These are phyloP conservation scores for Mionectes olivaceus DNA, from an alignment of 2,797 vertebrate species.

Conservation along the genomic window DNA sequence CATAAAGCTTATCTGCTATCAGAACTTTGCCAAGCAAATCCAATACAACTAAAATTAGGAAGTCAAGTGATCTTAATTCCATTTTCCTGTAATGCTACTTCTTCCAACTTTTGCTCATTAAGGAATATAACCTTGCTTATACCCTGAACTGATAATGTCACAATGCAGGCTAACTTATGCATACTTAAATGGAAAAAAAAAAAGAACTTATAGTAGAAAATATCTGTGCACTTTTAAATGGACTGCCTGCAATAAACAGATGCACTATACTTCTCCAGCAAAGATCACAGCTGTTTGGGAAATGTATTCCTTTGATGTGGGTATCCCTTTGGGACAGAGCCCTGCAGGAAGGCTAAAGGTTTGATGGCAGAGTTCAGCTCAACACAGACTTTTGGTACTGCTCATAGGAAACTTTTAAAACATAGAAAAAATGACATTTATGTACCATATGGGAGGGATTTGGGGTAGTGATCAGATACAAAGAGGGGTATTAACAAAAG, in stretches of 20 bases:
- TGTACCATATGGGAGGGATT: background rate
- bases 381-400: background rate
- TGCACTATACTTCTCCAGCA: background rate
- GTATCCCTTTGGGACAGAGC: background rate
- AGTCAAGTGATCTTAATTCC: background rate
- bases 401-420: background rate
- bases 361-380: background rate
- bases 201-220: background rate
- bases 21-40: background rate
- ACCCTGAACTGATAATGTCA: background rate
- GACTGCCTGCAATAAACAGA: background rate
- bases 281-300: background rate
- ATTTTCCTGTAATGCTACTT: background rate
- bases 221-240: background rate
- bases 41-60: background rate
- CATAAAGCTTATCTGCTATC: background rate
- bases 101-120: background rate
- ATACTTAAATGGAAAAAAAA: background rate
- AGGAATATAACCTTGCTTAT: background rate
- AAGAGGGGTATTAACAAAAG: background rate
- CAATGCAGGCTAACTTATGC: background rate
- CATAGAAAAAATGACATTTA: background rate
- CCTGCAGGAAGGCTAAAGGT: background rate
- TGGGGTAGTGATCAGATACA: background rate
- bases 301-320: background rate